phyloP scores from a whole-genome alignment of 1,140 invertebrate genomes.

The Latrodectus geometricus region DNA sequence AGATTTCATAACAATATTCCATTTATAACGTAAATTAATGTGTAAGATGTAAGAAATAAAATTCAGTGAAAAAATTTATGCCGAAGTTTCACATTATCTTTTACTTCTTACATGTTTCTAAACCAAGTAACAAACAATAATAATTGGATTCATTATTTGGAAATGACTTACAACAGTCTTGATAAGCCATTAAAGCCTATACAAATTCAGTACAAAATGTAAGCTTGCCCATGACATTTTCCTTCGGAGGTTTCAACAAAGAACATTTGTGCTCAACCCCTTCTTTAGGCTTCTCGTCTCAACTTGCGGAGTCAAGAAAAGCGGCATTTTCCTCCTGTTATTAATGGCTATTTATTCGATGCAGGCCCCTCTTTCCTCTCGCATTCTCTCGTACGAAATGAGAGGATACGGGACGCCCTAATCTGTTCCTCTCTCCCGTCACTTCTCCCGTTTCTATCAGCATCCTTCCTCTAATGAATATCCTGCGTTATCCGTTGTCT shows the following conservation, averaged over 20 bases:
- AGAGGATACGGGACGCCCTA: conserved; percentile 57
- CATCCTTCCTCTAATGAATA: conserved; percentile 48
- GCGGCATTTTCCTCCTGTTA: conserved; percentile 42
- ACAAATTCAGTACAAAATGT: no score
- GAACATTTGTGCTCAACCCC: conserved; percentile 41
- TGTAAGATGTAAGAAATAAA: no score
- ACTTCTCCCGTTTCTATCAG: conserved; percentile 56
- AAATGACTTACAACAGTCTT: no score
- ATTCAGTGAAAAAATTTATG: no score
- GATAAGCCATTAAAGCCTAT: no score
- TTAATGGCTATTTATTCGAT: conserved; percentile 60
- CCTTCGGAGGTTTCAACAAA: background rate
- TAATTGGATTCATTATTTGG: no score
- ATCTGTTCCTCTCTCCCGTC: conserved; percentile 46
- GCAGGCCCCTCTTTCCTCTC: conserved; percentile 3
- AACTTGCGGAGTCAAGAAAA: conserved; percentile 49
- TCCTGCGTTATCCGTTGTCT: background rate
- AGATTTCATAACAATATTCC: no score
- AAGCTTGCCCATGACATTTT: background rate
- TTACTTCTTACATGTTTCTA: no score
- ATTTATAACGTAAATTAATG: no score
- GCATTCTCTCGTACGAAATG: conserved; percentile 22
- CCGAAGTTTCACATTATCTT: no score
- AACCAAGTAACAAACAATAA: no score
- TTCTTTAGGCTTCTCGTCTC: conserved; percentile 17